Evolutionary conservation across 2,888 invertebrate species (phyloP).

Genomic region (Lycophotia porphyrea): DNA sequence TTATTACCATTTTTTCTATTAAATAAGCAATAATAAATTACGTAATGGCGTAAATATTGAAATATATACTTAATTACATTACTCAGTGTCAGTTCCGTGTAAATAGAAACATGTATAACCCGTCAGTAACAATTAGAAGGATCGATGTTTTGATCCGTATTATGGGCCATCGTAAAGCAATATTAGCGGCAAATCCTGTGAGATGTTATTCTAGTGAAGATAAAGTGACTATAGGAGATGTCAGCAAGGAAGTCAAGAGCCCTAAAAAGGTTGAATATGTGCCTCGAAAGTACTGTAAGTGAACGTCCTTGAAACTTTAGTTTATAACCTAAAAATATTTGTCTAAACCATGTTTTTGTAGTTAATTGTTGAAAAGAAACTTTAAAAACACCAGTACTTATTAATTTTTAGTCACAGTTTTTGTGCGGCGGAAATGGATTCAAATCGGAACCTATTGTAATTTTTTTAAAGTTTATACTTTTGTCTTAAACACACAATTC

Average conservation of each 20-base stretch:
- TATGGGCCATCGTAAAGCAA: constrained; percentile 82
- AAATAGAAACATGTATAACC: constrained; percentile 80
- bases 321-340: constrained; percentile 66
- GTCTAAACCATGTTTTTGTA: constrained; percentile 36
- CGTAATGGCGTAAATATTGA: constrained; percentile 56
- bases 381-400: not conserved
- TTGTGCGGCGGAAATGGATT: not conserved
- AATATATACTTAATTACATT: constrained; percentile 34
- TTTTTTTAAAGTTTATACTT: not conserved
- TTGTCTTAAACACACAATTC: not conserved
- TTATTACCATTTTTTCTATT: constrained; percentile 72
- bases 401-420: not conserved
- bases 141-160: constrained; percentile 89
- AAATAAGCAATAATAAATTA: constrained; percentile 53
- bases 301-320: constrained; percentile 49
- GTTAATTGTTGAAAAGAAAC: not conserved
- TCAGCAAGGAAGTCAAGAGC: constrained; percentile 90
- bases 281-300: constrained; percentile 95
- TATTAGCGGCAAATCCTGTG: constrained; percentile 81
- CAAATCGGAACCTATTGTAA: not conserved
- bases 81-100: constrained; percentile 50
- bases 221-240: constrained; percentile 93
- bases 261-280: constrained; percentile 95
- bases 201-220: constrained; percentile 86
- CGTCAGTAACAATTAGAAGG: constrained; percentile 83